Conservation (phyloP, 2,797 vertebrate species). For the Sebastes oblongus region DNA sequence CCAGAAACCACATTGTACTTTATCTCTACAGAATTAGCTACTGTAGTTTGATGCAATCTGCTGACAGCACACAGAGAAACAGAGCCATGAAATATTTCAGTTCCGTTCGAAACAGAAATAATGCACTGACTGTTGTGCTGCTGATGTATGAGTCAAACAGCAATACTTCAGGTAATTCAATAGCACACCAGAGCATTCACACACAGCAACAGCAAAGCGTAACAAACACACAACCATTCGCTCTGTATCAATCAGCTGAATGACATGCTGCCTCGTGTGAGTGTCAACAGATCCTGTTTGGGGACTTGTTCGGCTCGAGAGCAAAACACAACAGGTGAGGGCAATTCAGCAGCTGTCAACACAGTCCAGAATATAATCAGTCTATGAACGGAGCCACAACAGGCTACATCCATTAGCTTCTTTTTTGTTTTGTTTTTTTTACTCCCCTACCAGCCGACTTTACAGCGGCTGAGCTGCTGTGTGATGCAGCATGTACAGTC, state of each 20-base stretch:
- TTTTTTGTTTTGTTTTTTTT: neutral
- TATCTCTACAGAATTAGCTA: conserved; percentile 64
- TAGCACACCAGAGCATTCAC: conserved; percentile 31
- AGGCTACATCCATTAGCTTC: conserved; percentile 53
- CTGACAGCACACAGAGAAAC: conserved; percentile 42
- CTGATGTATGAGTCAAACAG: conserved; percentile 38
- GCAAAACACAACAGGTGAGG: conserved; percentile 79
- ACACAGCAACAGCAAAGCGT: conserved; percentile 38
- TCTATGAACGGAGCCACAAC: conserved; percentile 61
- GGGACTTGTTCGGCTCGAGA: conserved; percentile 71
- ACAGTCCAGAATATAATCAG: conserved; percentile 73
- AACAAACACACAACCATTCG: conserved; percentile 52
- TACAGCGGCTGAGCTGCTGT: conserved; percentile 1
- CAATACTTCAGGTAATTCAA: conserved; percentile 48
- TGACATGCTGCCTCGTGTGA: conserved; percentile 59
- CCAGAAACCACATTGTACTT: conserved; percentile 61
- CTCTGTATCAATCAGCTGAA: conserved; percentile 69
- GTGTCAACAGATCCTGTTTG: conserved; percentile 74
- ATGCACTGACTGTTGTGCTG: conserved; percentile 27
- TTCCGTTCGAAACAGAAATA: conserved; percentile 44
- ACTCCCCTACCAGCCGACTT: conserved; percentile 18
- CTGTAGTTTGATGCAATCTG: conserved; percentile 66
- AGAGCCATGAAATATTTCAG: conserved; percentile 37
- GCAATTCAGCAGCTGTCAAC: conserved; percentile 79
- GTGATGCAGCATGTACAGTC: conserved; percentile 1